These are phyloP conservation scores for Parnassius smintheus DNA, from an alignment of 2,888 invertebrate genomes.

Conservation along the genomic window DNA sequence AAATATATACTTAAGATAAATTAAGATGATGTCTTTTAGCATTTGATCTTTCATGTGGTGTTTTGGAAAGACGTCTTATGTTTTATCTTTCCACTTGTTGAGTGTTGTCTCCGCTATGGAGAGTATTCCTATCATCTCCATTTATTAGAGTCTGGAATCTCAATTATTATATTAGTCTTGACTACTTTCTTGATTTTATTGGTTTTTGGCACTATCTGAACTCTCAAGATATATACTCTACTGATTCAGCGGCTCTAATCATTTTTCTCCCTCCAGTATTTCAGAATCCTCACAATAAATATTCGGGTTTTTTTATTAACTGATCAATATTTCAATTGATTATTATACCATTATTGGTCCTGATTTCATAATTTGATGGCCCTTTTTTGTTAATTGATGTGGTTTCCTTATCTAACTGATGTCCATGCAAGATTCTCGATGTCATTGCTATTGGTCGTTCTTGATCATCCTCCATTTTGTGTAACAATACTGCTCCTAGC, in stretches of 20 bases:
- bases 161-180: background rate
- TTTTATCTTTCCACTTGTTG: background rate
- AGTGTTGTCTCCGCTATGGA: no score
- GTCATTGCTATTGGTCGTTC: slow-evolving; percentile 22
- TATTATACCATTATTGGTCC: background rate
- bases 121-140: background rate
- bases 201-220: background rate
- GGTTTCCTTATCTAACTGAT: slow-evolving; percentile 32
- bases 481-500: slow-evolving; percentile 28
- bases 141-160: background rate
- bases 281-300: background rate
- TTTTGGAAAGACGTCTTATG: background rate
- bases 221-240: background rate
- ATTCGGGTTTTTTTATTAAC: background rate
- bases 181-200: background rate
- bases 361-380: background rate
- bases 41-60: no score
- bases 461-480: slow-evolving; percentile 12
- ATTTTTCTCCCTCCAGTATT: background rate
- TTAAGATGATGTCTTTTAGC: no score
- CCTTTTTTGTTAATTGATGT: slow-evolving; percentile 11
- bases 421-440: slow-evolving; percentile 28
- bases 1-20: no score
- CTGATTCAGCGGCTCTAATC: no score
- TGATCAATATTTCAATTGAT: background rate